Percentiles rank a stretch among this genome's conserved stretches.
phyloP scores from a whole-genome alignment of 2,113 vertebrate species.

The Actinemys pallida region DNA sequence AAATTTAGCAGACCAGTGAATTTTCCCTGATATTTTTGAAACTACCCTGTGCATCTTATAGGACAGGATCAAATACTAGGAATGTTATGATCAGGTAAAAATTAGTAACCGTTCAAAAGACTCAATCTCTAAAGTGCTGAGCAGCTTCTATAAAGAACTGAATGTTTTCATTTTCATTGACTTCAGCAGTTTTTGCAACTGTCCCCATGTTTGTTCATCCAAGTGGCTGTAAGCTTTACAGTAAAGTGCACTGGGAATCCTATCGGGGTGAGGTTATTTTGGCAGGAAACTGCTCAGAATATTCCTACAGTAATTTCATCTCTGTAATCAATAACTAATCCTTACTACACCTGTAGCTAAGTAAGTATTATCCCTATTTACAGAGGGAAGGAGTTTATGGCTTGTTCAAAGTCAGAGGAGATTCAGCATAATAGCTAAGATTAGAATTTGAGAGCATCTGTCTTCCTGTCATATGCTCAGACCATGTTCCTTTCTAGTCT shows the following conservation, averaged over 20 bases:
- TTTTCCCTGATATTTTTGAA: background rate
- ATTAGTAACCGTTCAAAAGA: background rate
- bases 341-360: background rate
- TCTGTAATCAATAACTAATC: background rate
- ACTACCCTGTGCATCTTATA: background rate
- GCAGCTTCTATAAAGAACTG: background rate
- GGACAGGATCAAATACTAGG: background rate
- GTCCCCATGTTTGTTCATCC: background rate
- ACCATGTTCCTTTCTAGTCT: background rate
- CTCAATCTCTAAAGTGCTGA: background rate
- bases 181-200: background rate
- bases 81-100: background rate
- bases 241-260: background rate
- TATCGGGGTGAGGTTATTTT: background rate
- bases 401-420: background rate
- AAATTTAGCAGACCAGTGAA: background rate
- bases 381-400: background rate
- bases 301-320: background rate
- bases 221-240: background rate
- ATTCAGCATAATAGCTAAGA: background rate
- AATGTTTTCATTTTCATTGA: background rate
- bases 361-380: background rate
- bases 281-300: background rate
- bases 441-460: background rate
- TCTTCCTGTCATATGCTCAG: fast-evolving